Conservation (phyloP, 2,113 vertebrate genomes). For the Bubo blakistoni region DNA sequence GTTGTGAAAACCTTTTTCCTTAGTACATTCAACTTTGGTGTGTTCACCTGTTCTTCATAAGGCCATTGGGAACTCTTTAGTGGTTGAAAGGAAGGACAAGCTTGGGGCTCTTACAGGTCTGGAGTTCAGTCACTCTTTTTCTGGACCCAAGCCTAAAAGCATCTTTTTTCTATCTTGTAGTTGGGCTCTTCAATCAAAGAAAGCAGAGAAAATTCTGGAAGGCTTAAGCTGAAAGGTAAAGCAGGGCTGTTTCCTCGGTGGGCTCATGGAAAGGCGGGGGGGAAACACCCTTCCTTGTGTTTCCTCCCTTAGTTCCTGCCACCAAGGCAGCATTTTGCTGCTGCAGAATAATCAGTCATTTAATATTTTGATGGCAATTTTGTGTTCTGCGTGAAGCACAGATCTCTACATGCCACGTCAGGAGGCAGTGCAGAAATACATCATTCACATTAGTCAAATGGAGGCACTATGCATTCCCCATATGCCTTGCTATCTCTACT, state of each 20-base stretch:
- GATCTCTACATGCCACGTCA: accelerated
- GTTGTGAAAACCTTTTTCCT: neutral
- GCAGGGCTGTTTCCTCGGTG: neutral
- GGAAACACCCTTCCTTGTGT: neutral
- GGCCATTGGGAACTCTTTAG: neutral
- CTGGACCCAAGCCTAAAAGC: neutral
- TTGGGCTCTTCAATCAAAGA: neutral
- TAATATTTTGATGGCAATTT: neutral
- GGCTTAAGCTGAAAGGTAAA: neutral
- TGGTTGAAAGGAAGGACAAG: neutral
- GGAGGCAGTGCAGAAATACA: neutral
- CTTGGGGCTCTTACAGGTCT: neutral
- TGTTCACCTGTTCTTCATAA: neutral
- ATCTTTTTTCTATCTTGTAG: accelerated
- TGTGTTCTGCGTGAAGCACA: accelerated
- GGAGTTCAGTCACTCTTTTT: neutral
- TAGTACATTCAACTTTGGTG: neutral
- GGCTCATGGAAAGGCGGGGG: neutral
- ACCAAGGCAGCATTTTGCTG: neutral
- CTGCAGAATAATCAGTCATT: neutral
- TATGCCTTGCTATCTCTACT: neutral
- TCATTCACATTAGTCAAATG: accelerated
- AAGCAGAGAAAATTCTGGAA: neutral
- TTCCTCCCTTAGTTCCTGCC: too few species aligned
- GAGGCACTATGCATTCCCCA: neutral